These are phyloP conservation scores for Columba livia DNA, from an alignment of 2,113 vertebrate genomes.

Conservation along the genomic window DNA sequence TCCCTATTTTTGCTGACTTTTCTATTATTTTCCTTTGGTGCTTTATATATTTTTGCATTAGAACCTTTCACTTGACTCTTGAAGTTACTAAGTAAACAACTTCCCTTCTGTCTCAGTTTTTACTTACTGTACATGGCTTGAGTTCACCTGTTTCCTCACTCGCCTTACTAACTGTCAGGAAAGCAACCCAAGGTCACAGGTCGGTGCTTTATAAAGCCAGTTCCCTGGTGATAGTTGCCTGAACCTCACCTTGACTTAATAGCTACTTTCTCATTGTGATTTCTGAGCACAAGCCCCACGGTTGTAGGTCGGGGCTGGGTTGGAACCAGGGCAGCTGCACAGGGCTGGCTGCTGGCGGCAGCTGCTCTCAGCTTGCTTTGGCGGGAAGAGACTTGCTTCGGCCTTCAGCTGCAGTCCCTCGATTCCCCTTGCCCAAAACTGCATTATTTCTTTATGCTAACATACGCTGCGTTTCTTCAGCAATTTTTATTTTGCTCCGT, in stretches of 20 bases:
- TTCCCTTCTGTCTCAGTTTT: not conserved
- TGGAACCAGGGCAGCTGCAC: not conserved
- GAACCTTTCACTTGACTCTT: not conserved
- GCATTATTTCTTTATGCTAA: not conserved
- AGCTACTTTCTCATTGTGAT: not conserved
- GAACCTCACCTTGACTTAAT: not conserved
- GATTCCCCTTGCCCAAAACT: not conserved
- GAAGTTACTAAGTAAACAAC: not conserved
- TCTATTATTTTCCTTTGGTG: not conserved
- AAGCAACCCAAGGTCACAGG: not conserved
- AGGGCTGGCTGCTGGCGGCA: rapidly evolving
- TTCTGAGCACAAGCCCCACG: rapidly evolving
- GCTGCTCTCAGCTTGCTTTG: not conserved
- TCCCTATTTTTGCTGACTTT: not conserved
- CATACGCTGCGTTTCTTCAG: not conserved
- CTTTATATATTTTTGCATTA: not conserved
- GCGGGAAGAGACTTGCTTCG: not conserved
- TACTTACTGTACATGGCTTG: rapidly evolving
- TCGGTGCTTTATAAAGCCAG: not conserved
- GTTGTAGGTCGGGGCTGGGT: not conserved
- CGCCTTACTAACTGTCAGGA: not conserved
- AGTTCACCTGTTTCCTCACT: not conserved
- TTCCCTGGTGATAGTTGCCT: not conserved
- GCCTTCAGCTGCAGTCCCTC: not conserved
- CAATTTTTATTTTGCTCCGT: not conserved